Evolutionary conservation across 2,888 invertebrate species (phyloP), one percentile per base, ranked within the genome.

Genomic region (Lepidocyrtinus sp.): DNA sequence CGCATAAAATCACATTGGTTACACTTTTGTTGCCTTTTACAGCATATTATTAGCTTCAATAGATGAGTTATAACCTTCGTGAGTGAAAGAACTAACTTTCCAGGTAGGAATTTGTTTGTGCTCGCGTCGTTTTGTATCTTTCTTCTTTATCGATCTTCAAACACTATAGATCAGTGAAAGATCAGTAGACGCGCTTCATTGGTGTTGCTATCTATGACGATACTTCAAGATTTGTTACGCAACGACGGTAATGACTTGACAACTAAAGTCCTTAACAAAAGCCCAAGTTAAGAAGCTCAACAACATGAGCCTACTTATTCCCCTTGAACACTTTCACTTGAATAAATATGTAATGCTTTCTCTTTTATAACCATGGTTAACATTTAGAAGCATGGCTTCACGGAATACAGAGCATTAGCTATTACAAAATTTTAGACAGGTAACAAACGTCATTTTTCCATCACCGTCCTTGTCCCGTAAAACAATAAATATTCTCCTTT

Each of bases 371-470:
- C n/a, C n/a, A n/a, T n/a, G n/a, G n/a, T n/a, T n/a, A n/a, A n/a
- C n/a, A n/a, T n/a, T n/a, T n/a, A n/a, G n/a, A n/a, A n/a, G n/a
- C n/a, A n/a, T n/a, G n/a, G n/a, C n/a, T n/a, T n/a, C n/a, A n/a
- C n/a, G n/a, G n/a, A n/a, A n/a, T n/a, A n/a, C n/a, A n/a, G n/a
- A n/a, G n/a, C n/a, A n/a, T n/a, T n/a, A n/a, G n/a, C n/a, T n/a
- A n/a, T n/a, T n/a, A n/a, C n/a, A n/a, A n/a, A n/a, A n/a, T 36
- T 26, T 22, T 62, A 45, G 76, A 76, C 70, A 76, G 70, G 70
- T 64, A 76, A 76, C 70, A 26, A 45, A 63, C 70, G 76, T 64
- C 76, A 25, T 68, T 69, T 70, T 65, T 59, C 22, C 65, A 50
- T 75, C 65, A 74, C 25, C 63, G 45, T 25, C 36, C 5, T 67